phyloP scores from a whole-genome alignment of 2,113 vertebrate species.

The Okapia johnstoni region DNA sequence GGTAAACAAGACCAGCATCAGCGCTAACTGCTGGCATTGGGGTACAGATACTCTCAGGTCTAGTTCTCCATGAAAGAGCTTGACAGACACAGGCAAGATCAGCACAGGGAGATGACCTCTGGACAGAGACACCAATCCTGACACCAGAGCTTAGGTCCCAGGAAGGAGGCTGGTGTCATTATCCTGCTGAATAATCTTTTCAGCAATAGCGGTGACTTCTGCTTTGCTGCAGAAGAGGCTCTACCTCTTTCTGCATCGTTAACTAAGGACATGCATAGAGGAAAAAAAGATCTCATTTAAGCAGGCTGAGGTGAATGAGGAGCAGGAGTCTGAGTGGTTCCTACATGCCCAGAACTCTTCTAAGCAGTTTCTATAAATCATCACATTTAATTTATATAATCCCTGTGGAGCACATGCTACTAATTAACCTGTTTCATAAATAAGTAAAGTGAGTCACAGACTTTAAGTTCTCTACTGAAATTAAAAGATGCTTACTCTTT shows the following conservation, averaged over 20 bases:
- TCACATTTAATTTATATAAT: not conserved
- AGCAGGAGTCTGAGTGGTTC: not conserved
- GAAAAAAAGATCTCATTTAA: not conserved
- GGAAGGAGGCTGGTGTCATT: not conserved
- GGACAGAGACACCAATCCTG: not conserved
- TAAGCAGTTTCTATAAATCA: not conserved
- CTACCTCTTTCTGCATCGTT: not conserved
- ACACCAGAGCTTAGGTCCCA: not conserved
- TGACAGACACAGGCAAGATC: not conserved
- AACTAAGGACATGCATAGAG: not conserved
- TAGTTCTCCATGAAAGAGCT: not conserved
- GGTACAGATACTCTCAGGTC: not conserved
- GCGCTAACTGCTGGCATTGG: not conserved
- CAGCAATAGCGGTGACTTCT: not conserved
- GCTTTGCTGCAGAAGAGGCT: not conserved
- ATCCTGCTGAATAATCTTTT: no score
- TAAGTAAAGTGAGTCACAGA: not conserved
- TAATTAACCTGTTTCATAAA: not conserved
- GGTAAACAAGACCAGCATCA: not conserved
- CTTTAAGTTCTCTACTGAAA: not conserved
- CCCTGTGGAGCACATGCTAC: not conserved
- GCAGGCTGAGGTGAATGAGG: not conserved
- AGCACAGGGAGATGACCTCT: not conserved
- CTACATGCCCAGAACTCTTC: not conserved
- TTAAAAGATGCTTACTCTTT: not conserved